Percentiles rank a stretch among this genome's conserved stretches.
phyloP scores from a whole-genome alignment of 92 coral and sea anemone genomes.

The Porites cylindrica region DNA sequence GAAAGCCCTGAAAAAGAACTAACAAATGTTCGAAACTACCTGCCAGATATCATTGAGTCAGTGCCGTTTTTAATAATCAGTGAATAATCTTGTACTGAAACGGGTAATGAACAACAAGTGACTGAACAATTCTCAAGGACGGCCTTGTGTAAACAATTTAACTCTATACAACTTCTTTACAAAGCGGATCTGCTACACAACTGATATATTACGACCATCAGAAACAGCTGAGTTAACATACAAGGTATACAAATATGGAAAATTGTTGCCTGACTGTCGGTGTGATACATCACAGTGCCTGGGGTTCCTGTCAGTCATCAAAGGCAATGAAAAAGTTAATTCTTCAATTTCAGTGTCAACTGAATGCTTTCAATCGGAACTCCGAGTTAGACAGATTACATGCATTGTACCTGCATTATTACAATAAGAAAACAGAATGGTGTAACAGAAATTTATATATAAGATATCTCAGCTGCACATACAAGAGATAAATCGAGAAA shows the following conservation, averaged over 20 bases:
- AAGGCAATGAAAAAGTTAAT: not conserved
- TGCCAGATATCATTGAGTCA: too few relatives aligned
- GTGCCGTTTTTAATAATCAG: not conserved
- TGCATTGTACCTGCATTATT: constrained; percentile 9
- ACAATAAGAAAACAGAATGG: constrained; percentile 1
- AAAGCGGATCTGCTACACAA: not conserved
- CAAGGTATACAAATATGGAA: not conserved
- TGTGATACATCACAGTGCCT: constrained; percentile 5
- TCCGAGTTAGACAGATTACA: not conserved
- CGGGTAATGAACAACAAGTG: not conserved
- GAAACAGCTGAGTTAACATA: constrained; percentile 25
- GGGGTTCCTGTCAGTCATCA: not conserved
- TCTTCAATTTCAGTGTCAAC: not conserved
- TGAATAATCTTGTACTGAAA: not conserved
- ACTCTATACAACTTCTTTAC: not conserved
- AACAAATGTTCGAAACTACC: too few relatives aligned
- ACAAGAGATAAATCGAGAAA: not conserved
- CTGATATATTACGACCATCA: constrained; percentile 11
- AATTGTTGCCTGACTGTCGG: constrained; percentile 16
- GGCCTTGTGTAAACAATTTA: not conserved
- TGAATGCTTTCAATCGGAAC: not conserved
- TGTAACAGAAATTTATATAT: constrained; percentile 29
- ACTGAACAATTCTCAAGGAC: not conserved
- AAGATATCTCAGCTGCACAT: constrained; percentile 27
- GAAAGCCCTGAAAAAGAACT: too few relatives aligned